A percentile compares a stretch with the other conserved stretches of the same genome.
phyloP scores from a whole-genome alignment of 1,140 invertebrate genomes.

The Hypsibius dujardini region DNA sequence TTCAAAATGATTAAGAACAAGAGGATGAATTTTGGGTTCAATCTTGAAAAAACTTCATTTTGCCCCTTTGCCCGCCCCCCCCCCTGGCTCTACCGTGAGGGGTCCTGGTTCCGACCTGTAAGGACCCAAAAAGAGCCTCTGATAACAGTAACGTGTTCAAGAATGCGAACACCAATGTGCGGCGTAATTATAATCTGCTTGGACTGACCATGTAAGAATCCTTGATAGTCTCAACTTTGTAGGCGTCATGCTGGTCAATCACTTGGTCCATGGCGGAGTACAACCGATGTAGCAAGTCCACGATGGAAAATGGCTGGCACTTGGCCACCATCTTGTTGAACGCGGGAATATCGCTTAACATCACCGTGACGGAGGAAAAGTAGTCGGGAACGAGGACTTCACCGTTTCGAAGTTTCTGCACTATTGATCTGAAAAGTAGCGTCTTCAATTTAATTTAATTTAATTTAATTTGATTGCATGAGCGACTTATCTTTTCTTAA shows the following conservation, averaged over 20 bases:
- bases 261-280: constrained; percentile 27
- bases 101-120: too few species aligned
- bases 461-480: background rate
- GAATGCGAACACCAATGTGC: background rate
- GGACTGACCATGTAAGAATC: constrained; percentile 30
- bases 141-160: background rate
- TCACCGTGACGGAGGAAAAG: background rate
- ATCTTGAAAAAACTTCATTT: too few species aligned
- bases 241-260: constrained; percentile 30
- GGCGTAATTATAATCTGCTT: background rate
- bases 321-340: constrained; percentile 31
- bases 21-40: too few species aligned
- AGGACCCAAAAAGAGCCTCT: background rate
- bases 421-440: background rate
- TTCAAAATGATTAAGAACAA: too few species aligned
- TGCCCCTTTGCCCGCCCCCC: too few species aligned
- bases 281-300: background rate
- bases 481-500: background rate
- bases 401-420: background rate
- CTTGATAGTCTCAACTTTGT: constrained; percentile 31
- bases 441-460: background rate
- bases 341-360: background rate
- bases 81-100: too few species aligned
- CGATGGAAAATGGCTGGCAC: constrained; percentile 28
- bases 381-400: background rate